Evolutionary conservation across 2,888 invertebrate species (phyloP).

Genomic region (Macrosoma leucophasiata): DNA sequence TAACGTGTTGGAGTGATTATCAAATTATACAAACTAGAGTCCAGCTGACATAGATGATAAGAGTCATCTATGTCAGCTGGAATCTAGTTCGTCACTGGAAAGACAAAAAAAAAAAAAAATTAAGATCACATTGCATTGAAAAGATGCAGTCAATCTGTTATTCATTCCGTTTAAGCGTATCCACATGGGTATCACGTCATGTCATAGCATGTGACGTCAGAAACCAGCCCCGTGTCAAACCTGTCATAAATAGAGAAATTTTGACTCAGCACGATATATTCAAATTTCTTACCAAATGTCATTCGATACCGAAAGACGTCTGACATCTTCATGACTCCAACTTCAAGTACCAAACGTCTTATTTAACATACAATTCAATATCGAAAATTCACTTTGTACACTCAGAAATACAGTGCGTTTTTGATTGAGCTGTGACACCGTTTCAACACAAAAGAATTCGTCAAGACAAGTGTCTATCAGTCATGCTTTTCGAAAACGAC

Average conservation of each 20-base stretch:
- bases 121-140: no score
- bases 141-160: no score
- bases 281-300: conserved; percentile 60
- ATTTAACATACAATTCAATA: conserved; percentile 16
- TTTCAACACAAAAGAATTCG: conserved; percentile 56
- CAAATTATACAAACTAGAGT: no score
- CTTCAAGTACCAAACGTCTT: conserved; percentile 28
- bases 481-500: conserved; percentile 37
- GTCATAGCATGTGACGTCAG: conserved; percentile 34
- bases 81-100: no score
- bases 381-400: conserved; percentile 27
- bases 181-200: no score
- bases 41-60: no score
- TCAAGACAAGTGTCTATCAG: conserved; percentile 61
- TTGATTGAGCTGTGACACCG: conserved; percentile 28
- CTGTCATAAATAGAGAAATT: conserved; percentile 63
- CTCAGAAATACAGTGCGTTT: conserved; percentile 10
- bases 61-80: no score
- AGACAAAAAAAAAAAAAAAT: no score
- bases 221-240: conserved; percentile 38
- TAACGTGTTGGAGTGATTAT: no score
- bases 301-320: conserved; percentile 52
- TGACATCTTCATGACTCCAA: conserved; percentile 63
- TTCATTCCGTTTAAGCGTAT: no score
- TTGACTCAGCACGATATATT: conserved; percentile 65